Evolutionary conservation across 2,888 invertebrate species (phyloP), one percentile per base, ranked within the genome.

Genomic region (Agriopis marginaria): DNA sequence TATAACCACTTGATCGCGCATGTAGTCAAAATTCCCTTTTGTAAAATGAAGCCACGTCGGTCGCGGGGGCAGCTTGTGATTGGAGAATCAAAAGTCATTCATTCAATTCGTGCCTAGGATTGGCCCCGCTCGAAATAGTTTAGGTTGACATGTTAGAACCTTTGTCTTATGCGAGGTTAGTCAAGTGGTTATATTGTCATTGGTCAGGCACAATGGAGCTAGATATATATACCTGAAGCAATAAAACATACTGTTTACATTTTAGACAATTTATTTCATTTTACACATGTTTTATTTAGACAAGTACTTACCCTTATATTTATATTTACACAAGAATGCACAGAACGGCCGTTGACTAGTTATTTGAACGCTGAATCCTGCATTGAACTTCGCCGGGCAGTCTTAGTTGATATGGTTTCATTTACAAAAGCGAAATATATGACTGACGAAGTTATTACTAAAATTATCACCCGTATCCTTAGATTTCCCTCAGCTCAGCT

Each of bases 231-330:
- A 23, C 17, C 17, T 12, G 40, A 5, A 12, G 8, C 17, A 81
- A 75, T 77, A 79, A 83, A 77, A 75, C 66, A 67, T 64, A 68
- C 55, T 49, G n/a, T 59, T 32, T 90, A 89, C 89, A 79, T 92
- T 93, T 93, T 91, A 89, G 89, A 93, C 89, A 91, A 90, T 94
- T 94, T 94, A 93, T 92, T 93, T 90, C 84, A 92, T 93, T 93
- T 91, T 93, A 94, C 93, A 93, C 93, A 90, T 91, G 91, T 92
- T 91, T 89, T 89, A 90, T 87, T 88, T 86, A 91, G 89, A 92
- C 87, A 87, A 88, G 85, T 65, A 63, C 47, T 54, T 84, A 87
- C 80, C 73, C 90, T 92, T 91, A 91, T 50, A 77, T 81, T 58
- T 86, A 92, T 94, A 93, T 94, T 90, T 93, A 94, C 93, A 94